Conservation (phyloP, 2,888 invertebrate species). For the Aleiodes testaceus region DNA sequence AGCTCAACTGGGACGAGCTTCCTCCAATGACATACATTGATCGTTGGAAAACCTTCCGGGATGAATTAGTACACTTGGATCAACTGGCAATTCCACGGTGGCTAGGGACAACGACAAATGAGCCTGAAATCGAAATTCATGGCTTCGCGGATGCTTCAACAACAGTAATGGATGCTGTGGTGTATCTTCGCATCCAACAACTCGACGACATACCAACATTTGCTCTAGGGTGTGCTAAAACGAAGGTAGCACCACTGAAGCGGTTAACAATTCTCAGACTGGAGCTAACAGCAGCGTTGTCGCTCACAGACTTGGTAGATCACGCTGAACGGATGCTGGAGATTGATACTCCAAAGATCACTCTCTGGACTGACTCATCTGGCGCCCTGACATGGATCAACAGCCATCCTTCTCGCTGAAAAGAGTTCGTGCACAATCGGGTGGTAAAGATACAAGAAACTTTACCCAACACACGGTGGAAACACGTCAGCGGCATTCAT, state of each 20-base stretch:
- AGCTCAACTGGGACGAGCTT: slow-evolving; percentile 1
- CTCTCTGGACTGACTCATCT: slow-evolving; percentile 53
- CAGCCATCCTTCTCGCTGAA: slow-evolving; percentile 52
- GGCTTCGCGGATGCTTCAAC: slow-evolving; percentile 45
- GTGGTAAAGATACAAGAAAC: slow-evolving; percentile 53
- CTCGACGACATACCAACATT: background rate
- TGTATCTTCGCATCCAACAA: slow-evolving; percentile 22
- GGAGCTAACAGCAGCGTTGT: background rate
- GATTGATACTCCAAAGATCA: slow-evolving; percentile 7
- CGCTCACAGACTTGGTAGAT: background rate
- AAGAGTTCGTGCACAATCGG: slow-evolving; percentile 56
- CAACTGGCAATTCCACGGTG: slow-evolving; percentile 4
- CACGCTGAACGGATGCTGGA: background rate
- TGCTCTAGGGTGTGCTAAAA: background rate
- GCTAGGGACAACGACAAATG: slow-evolving; percentile 55
- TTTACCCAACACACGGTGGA: slow-evolving; percentile 50
- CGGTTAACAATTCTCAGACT: background rate
- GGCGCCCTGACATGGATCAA: slow-evolving; percentile 53
- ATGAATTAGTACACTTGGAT: too few species aligned
- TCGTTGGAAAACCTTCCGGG: too few species aligned
- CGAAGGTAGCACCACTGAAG: background rate
- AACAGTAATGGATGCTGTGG: slow-evolving; percentile 32
- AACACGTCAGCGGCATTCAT: slow-evolving; percentile 49
- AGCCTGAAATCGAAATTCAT: slow-evolving; percentile 26
- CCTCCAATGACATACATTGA: background rate